These are phyloP conservation scores for Drosophila peninsularis DNA, from an alignment of 2,888 invertebrate genomes.

Conservation along the genomic window DNA sequence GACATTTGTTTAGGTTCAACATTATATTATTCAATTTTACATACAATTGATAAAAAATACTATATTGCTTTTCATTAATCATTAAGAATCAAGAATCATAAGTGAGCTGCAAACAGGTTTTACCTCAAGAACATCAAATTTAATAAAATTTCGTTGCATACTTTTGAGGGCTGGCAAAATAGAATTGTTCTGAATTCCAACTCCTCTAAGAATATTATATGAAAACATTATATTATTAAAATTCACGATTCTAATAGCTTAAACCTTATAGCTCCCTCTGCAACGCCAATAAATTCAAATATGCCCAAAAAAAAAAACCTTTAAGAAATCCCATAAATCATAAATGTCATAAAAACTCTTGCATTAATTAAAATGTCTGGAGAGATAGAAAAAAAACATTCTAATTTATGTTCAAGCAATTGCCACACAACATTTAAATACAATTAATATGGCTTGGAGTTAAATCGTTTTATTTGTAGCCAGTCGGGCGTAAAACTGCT, in stretches of 20 bases:
- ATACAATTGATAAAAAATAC: neutral
- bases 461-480: slow-evolving; percentile 19
- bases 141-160: slow-evolving; percentile 26
- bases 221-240: neutral
- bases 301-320: slow-evolving; percentile 5
- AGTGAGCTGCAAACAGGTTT: neutral
- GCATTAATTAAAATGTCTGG: slow-evolving; percentile 59
- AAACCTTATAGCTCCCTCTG: neutral
- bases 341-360: slow-evolving; percentile 41
- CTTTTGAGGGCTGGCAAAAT: slow-evolving; percentile 11
- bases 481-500: slow-evolving; percentile 52
- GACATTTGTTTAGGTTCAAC: neutral
- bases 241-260: neutral
- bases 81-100: neutral
- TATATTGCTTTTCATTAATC: neutral
- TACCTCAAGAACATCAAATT: too few species aligned
- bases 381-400: slow-evolving; percentile 35
- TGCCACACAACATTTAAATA: slow-evolving; percentile 51
- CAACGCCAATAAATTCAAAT: neutral
- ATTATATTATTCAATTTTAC: neutral
- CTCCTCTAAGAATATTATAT: too few species aligned
- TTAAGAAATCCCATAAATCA: slow-evolving; percentile 33
- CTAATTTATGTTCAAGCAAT: slow-evolving; percentile 63
- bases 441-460: slow-evolving; percentile 55
- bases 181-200: slow-evolving; percentile 17